Evolutionary conservation across 23 tunicate species (phyloP).

Genomic region (Ciona savignyi): DNA sequence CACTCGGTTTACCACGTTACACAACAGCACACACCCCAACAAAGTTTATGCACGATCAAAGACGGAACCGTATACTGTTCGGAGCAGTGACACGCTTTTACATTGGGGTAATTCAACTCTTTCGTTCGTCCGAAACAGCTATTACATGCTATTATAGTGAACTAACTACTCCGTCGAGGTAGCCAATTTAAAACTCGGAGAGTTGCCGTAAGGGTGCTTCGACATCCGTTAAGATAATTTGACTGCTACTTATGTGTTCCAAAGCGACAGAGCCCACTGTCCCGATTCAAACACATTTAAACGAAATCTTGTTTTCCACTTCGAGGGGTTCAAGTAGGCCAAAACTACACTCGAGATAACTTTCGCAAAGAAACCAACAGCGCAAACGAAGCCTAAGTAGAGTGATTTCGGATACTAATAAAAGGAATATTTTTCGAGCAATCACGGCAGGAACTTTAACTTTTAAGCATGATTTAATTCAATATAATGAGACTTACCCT

Average conservation of each 20-base stretch:
- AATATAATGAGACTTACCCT: too few species aligned
- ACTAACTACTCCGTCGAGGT: not conserved
- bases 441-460: too few species aligned
- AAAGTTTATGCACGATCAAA: too few species aligned
- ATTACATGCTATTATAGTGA: not conserved
- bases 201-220: not conserved
- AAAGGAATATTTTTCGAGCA: too few species aligned
- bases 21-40: too few species aligned
- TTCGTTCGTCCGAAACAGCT: not conserved
- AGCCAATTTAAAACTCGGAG: not conserved
- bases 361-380: not conserved
- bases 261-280: not conserved
- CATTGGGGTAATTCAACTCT: not conserved
- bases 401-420: too few species aligned
- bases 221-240: not conserved
- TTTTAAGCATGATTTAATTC: too few species aligned
- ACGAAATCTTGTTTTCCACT: not conserved
- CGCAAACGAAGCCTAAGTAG: too few species aligned
- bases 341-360: not conserved
- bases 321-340: not conserved
- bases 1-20: too few species aligned
- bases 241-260: not conserved
- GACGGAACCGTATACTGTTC: too few species aligned
- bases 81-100: not conserved
- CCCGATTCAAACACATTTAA: not conserved